Base-by-base conservation (phyloP, 2,888 invertebrate genomes). In the Callyntrura sp. region DNA sequence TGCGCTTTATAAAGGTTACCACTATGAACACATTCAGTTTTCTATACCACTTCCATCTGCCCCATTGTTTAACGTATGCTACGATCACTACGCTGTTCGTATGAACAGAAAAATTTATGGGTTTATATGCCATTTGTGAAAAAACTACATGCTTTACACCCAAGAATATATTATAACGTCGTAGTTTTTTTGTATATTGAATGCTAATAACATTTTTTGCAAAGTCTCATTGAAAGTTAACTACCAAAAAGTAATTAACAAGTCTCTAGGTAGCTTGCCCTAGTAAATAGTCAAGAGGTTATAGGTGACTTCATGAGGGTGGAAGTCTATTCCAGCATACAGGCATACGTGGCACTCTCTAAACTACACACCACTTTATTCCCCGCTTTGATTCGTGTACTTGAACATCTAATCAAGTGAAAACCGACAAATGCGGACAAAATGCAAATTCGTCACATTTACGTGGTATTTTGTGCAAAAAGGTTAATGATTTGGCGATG, bases 341-440 rank as follows among this genome's bases (percentile, higher is more conserved):
- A 51, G 48, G 6, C 6, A 48, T 48, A 9, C 6, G 48, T 11
- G 11, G 48, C 6, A 48, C 8, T 48, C 35, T 35, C 35, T 6
- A 35, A 35, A 51, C n/a, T 1, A 51, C 3, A 14, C 3, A 14
- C 51, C n/a, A 51, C 51, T 51, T 8, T n/a, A 2, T 51, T 51
- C 51, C 14, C 3, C n/a, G 51, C n/a, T 51, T 51, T 51, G 9
- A n/a, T n/a, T n/a, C 35, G 35, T 35, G 6, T 48, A 48, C 11
- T n/a, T n/a, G n/a, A n/a, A 51, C 12, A 51, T 1, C 14, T 51
- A 51, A 51, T 51, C 51, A 51, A 14, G 51, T 51, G 51, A 51
- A 51, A 51, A 51, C 51, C 51, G 51, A 51, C 51, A 51, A 51
- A 51, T 51, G 51, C 51, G n/a, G 14, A 51, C 51, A 51, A 51